phyloP scores from a whole-genome alignment of 2,113 vertebrate genomes.

The Mus spicilegus region DNA sequence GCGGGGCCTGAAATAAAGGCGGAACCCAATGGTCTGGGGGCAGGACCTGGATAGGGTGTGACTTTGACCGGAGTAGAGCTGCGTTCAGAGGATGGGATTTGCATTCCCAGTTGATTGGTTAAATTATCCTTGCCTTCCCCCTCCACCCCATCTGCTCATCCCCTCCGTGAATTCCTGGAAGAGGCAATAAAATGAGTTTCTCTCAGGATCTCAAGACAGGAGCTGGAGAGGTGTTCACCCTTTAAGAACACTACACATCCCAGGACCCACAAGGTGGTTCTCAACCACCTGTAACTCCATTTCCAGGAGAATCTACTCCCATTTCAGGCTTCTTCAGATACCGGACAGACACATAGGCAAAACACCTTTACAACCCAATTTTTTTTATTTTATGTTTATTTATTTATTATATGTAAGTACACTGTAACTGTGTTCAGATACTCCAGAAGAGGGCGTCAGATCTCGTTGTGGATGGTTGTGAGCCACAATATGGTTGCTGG shows the following conservation, averaged over 20 bases:
- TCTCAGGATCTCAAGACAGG: background rate
- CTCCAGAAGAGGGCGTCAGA: no score
- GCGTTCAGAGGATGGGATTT: rapidly evolving
- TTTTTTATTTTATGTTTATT: no score
- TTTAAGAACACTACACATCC: background rate
- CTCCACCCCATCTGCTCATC: background rate
- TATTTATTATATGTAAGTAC: no score
- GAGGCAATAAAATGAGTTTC: background rate
- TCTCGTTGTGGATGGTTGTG: no score
- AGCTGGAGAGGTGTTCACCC: background rate
- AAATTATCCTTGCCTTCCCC: background rate
- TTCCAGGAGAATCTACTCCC: background rate
- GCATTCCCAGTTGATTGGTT: background rate
- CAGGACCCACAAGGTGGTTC: background rate
- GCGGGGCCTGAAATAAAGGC: background rate
- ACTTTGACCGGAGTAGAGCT: no score
- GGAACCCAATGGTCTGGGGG: rapidly evolving
- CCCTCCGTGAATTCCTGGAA: background rate
- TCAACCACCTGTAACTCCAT: background rate
- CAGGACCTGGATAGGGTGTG: background rate
- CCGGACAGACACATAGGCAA: background rate
- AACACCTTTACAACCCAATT: background rate
- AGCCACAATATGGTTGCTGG: no score
- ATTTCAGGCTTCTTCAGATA: background rate
- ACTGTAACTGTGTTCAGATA: no score